A percentile compares a stretch with the other conserved stretches of the same genome.
Evolutionary conservation across 2,888 invertebrate genomes (phyloP).

Genomic region (Mallateleia sp.): DNA sequence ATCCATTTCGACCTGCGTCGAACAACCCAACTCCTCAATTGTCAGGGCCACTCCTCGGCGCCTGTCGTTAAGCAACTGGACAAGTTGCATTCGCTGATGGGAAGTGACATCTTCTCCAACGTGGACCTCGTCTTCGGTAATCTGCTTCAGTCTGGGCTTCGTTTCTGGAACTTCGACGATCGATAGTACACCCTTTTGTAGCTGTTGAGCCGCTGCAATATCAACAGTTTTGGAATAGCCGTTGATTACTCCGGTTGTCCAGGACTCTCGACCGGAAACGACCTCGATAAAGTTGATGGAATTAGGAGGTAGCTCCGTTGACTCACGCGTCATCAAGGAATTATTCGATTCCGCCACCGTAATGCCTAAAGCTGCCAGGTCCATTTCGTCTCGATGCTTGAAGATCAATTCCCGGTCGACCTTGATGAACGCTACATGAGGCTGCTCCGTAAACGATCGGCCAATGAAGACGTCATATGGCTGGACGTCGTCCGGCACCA

Average conservation of each 20-base stretch:
- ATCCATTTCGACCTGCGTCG: background rate
- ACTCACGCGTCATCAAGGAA: background rate
- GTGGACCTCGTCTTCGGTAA: background rate
- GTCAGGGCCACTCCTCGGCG: background rate
- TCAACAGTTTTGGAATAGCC: background rate
- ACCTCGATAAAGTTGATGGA: background rate
- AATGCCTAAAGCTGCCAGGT: background rate
- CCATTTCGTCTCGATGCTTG: background rate
- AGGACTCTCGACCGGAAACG: background rate
- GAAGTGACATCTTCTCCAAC: background rate
- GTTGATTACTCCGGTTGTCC: conserved; percentile 11
- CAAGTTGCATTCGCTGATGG: conserved; percentile 40
- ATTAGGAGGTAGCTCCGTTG: background rate
- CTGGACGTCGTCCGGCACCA: conserved; percentile 80
- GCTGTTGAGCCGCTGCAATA: background rate
- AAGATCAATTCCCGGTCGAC: conserved; percentile 4
- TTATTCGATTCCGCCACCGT: no score
- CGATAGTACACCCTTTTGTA: background rate
- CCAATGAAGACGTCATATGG: conserved; percentile 76
- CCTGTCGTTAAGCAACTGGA: background rate
- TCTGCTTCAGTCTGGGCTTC: background rate
- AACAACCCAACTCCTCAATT: background rate
- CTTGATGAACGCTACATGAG: conserved; percentile 62
- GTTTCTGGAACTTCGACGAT: conserved; percentile 11
- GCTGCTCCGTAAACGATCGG: conserved; percentile 74